Conservation (phyloP, 2,797 vertebrate genomes). For the Mus minutoides region DNA sequence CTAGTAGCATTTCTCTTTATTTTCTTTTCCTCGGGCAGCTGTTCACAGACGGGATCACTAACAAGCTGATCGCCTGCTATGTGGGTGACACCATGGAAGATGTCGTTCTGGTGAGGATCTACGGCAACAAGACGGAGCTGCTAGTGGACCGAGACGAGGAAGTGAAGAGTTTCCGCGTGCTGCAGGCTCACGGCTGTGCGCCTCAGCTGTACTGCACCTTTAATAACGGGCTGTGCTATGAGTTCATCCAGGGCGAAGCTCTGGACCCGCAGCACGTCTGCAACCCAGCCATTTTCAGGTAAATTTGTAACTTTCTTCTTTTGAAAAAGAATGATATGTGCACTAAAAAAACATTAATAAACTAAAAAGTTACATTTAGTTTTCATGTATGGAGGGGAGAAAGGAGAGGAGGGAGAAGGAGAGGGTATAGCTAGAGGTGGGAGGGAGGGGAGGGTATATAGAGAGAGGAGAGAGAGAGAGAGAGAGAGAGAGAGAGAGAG, state of each 20-base stretch:
- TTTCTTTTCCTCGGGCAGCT: conserved; percentile 86
- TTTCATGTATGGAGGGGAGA: background rate
- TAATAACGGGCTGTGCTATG: conserved; percentile 97
- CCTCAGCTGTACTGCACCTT: conserved; percentile 98
- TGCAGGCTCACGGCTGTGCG: conserved; percentile 95
- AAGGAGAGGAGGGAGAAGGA: background rate
- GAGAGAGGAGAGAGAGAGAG: no score
- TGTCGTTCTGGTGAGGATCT: conserved; percentile 97
- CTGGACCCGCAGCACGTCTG: conserved; percentile 96
- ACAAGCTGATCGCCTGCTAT: conserved; percentile 97
- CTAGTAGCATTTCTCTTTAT: background rate
- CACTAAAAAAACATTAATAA: background rate
- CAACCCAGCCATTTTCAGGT: conserved; percentile 94
- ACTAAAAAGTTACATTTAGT: background rate
- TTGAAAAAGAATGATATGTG: conserved; percentile 8
- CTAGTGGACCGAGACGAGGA: conserved; percentile 97
- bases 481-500: no score
- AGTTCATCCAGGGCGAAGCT: conserved; percentile 96
- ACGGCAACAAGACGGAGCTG: conserved; percentile 97
- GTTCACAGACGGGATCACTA: conserved; percentile 98
- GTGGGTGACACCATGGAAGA: conserved; percentile 91
- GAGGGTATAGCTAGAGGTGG: background rate
- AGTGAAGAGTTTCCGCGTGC: conserved; percentile 96
- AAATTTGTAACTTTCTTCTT: conserved; percentile 50
- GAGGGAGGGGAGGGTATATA: background rate